Conservation (phyloP, 2,888 invertebrate species). For the Diploptera punctata region DNA sequence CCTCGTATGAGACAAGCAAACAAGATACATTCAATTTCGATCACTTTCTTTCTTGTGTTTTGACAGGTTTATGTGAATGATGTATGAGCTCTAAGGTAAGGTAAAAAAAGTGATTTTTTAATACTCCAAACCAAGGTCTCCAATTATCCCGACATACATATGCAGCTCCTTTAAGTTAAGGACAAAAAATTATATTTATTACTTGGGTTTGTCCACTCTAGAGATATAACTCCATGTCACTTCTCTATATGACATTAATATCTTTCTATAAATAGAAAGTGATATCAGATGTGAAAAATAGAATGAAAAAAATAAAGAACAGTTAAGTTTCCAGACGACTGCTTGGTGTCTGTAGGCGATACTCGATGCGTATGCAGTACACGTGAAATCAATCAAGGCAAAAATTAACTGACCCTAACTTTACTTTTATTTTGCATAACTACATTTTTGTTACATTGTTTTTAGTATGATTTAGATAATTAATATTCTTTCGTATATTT, state of each 20-base stretch:
- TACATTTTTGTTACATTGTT: too few species aligned
- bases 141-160: not conserved
- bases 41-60: not conserved
- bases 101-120: not conserved
- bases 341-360: too few species aligned
- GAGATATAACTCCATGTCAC: not conserved
- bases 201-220: not conserved
- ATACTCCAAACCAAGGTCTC: conserved; percentile 1
- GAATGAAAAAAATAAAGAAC: too few species aligned
- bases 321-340: too few species aligned
- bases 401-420: too few species aligned
- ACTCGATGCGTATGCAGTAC: too few species aligned
- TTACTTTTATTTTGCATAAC: too few species aligned
- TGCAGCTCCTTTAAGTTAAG: not conserved
- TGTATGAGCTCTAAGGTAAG: not conserved
- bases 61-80: conserved; percentile 24
- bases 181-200: conserved; percentile 2
- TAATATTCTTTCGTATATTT: too few species aligned
- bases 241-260: conserved; percentile 1
- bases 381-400: too few species aligned
- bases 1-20: conserved; percentile 1
- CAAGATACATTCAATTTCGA: conserved; percentile 13
- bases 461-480: too few species aligned
- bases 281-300: not conserved
- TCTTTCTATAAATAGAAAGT: not conserved